A percentile compares a stretch with the other conserved stretches of the same genome.
Conservation (phyloP, 2,888 invertebrate genomes). For the Lasioglossum lativentre region DNA sequence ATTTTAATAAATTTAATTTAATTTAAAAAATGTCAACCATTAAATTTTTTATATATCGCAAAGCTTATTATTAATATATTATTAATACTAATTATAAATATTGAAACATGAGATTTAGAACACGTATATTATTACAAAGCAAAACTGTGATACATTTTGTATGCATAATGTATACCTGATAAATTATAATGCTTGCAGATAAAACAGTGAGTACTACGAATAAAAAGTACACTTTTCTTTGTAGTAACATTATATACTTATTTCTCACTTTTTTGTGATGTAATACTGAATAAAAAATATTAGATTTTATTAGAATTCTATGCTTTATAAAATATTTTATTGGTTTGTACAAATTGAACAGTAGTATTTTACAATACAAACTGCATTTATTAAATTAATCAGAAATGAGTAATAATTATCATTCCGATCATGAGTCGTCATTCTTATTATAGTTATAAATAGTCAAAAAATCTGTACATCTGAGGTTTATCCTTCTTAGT, state of each 20-base stretch:
- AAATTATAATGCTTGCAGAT: constrained; percentile 48
- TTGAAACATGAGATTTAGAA: background rate
- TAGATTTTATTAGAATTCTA: constrained; percentile 13
- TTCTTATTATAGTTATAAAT: background rate
- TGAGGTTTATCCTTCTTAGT: background rate
- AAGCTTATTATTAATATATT: background rate
- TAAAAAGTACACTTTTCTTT: constrained; percentile 37
- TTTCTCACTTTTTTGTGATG: constrained; percentile 5
- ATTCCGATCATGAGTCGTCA: background rate
- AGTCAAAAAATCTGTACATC: background rate
- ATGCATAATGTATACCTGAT: constrained; percentile 56
- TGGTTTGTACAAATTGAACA: background rate
- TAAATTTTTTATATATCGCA: background rate
- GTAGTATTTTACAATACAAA: background rate
- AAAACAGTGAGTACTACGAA: constrained; percentile 26
- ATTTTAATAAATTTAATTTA: constrained; percentile 8
- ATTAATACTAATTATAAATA: background rate
- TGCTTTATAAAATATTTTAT: background rate
- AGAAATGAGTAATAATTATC: background rate
- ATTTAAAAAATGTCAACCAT: background rate
- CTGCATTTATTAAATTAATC: background rate
- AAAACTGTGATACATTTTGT: constrained; percentile 29
- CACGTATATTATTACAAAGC: background rate
- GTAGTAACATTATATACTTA: constrained; percentile 28
- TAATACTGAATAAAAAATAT: background rate